These are phyloP conservation scores for Cercopithecus mona DNA, from an alignment of 2,113 vertebrate species.

Conservation along the genomic window DNA sequence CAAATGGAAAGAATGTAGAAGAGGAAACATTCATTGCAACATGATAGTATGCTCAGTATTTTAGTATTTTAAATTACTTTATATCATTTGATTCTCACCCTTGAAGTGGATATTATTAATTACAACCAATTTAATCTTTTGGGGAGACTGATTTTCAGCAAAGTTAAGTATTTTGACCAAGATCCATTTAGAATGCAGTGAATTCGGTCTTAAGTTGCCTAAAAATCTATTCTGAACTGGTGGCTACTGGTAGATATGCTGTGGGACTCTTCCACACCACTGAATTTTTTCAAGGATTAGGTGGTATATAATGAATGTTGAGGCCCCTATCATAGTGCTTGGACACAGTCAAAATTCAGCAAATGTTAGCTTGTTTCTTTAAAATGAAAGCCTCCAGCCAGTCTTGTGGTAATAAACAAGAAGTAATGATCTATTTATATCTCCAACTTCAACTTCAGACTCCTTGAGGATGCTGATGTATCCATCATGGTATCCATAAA, in stretches of 20 bases:
- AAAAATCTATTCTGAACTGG: background rate
- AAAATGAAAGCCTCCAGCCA: background rate
- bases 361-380: background rate
- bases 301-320: background rate
- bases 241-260: background rate
- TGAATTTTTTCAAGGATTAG: background rate
- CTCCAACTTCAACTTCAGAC: background rate
- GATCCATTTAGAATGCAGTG: slow-evolving; percentile 20
- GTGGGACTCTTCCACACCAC: background rate
- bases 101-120: slow-evolving; percentile 29
- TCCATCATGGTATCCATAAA: background rate
- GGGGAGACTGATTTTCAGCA: background rate
- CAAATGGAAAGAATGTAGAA: background rate
- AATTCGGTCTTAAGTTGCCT: background rate
- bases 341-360: background rate
- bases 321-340: background rate
- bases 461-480: background rate
- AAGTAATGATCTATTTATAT: background rate
- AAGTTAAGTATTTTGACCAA: slow-evolving; percentile 38
- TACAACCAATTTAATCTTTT: slow-evolving; percentile 31
- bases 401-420: background rate
- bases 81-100: background rate
- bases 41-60: background rate
- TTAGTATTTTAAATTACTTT: slow-evolving; percentile 36
- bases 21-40: slow-evolving; percentile 5